Percentiles rank a stretch among this genome's conserved stretches.
phyloP scores from a whole-genome alignment of 2,113 vertebrate species.

The Saguinus imperator region DNA sequence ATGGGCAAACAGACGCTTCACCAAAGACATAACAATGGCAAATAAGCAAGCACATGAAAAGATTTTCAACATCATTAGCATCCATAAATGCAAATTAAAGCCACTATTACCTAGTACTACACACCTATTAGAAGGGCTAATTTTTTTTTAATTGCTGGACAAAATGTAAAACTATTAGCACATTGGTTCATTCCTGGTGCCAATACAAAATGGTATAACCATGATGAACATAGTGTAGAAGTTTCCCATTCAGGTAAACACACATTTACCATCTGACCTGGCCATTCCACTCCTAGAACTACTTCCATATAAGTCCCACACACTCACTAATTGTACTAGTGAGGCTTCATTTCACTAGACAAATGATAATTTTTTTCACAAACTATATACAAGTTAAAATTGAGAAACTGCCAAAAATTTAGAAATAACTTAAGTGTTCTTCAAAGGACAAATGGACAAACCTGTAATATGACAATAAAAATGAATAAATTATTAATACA shows the following conservation, averaged over 20 bases:
- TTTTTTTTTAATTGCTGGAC: background rate
- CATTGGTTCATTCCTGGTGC: background rate
- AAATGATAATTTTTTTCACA: background rate
- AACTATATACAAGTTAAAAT: background rate
- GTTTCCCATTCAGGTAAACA: background rate
- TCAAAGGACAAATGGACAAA: background rate
- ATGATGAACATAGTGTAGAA: background rate
- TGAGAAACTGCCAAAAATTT: background rate
- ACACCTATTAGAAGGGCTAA: background rate
- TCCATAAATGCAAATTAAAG: background rate
- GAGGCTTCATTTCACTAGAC: background rate
- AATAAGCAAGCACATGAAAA: background rate
- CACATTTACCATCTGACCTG: background rate
- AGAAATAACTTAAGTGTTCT: background rate
- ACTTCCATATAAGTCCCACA: background rate
- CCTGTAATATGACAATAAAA: background rate
- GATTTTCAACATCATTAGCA: background rate
- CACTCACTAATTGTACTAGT: background rate
- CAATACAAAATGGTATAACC: background rate
- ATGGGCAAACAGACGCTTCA: background rate
- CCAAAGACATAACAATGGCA: background rate
- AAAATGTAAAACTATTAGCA: background rate
- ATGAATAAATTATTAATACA: background rate
- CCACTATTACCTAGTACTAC: background rate
- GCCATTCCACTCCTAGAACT: background rate